A percentile compares a stretch with the other conserved stretches of the same genome.
These are phyloP conservation scores for Atherinosoma microstoma DNA, from an alignment of 2,797 vertebrate species.

Conservation along the genomic window DNA sequence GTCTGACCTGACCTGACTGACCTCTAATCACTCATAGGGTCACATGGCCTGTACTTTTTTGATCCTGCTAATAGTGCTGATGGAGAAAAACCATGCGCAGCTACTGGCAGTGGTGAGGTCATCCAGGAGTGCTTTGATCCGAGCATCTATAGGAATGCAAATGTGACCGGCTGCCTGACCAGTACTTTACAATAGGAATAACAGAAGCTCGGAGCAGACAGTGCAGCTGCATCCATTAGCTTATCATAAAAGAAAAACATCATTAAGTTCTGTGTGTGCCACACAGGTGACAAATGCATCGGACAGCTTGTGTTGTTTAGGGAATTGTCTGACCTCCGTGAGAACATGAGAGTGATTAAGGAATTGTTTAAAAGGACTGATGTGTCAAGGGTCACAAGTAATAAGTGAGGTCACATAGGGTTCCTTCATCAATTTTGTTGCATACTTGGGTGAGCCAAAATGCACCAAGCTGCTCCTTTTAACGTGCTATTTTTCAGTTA, in stretches of 20 bases:
- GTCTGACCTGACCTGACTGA: conserved; percentile 68
- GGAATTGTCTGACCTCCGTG: conserved; percentile 65
- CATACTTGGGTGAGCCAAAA: conserved; percentile 43
- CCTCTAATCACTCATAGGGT: conserved; percentile 72
- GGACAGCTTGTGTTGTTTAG: conserved; percentile 69
- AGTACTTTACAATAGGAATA: conserved; percentile 70
- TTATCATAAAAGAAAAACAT: conserved; percentile 73
- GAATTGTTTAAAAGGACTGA: conserved; percentile 68
- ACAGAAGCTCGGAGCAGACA: conserved; percentile 62
- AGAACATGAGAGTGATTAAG: conserved; percentile 73
- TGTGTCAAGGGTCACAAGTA: conserved; percentile 70
- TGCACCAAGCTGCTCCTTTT: conserved; percentile 62
- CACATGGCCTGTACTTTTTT: conserved; percentile 48
- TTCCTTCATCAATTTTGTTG: conserved; percentile 76
- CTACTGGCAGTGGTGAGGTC: conserved; percentile 66
- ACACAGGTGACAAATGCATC: conserved; percentile 71
- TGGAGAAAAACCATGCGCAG: conserved; percentile 53
- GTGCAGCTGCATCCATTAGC: conserved; percentile 77
- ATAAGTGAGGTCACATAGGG: conserved; percentile 73
- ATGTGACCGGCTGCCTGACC: conserved; percentile 74
- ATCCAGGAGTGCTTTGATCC: conserved; percentile 64
- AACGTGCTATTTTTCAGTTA: conserved; percentile 57
- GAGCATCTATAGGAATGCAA: conserved; percentile 79
- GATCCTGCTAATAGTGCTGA: conserved; percentile 71
- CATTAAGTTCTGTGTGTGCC: conserved; percentile 66